phyloP scores from a whole-genome alignment of 2,888 invertebrate species.

The Nomada goodeniana region DNA sequence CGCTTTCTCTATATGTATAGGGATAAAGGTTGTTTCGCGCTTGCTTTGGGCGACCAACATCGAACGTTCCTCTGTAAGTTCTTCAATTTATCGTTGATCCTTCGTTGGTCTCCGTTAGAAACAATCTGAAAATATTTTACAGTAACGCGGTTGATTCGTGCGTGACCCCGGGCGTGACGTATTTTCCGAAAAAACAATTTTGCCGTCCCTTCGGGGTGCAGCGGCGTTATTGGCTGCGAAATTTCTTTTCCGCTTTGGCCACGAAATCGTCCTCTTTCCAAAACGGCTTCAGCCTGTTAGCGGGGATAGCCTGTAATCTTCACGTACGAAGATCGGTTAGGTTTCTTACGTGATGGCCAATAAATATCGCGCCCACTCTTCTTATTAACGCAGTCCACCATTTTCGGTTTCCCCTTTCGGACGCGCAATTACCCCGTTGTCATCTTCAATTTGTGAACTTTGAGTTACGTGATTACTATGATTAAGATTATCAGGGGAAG shows the following conservation, averaged over 20 bases:
- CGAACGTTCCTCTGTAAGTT: conserved; percentile 36
- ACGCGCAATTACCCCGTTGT: conserved; percentile 42
- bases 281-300: conserved; percentile 65
- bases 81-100: conserved; percentile 63
- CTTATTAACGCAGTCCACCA: conserved; percentile 65
- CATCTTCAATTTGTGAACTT: conserved; percentile 20
- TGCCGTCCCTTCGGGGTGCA: conserved; percentile 57
- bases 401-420: conserved; percentile 47
- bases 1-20: not conserved
- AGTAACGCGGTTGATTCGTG: conserved; percentile 35
- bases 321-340: conserved; percentile 52
- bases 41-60: not conserved
- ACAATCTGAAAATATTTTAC: conserved; percentile 32
- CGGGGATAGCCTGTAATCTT: conserved; percentile 70
- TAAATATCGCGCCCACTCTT: conserved; percentile 71
- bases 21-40: not conserved
- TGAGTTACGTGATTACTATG: not conserved
- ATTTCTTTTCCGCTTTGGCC: conserved; percentile 46
- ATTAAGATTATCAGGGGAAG: not conserved
- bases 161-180: conserved; percentile 57
- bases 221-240: conserved; percentile 47
- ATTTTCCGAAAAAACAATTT: conserved; percentile 73
- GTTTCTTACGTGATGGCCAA: conserved; percentile 63
- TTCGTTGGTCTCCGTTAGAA: conserved; percentile 44
- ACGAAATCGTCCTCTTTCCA: conserved; percentile 48